Percentiles rank a stretch among this genome's conserved stretches.
phyloP scores from a whole-genome alignment of 2,113 vertebrate species.

The Symphodus melops region DNA sequence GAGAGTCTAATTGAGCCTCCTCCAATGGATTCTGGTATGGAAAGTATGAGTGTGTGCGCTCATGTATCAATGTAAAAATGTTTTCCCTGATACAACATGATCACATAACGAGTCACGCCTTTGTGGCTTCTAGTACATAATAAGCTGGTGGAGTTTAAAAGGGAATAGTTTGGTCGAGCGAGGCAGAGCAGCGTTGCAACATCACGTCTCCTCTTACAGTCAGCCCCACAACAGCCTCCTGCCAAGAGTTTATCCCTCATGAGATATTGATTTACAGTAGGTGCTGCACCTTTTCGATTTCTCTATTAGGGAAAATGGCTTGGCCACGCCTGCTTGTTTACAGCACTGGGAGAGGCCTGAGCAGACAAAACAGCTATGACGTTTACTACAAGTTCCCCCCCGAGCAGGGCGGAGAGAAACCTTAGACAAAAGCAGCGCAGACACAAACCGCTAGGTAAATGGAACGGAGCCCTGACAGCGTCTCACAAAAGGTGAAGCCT shows the following conservation, averaged over 20 bases:
- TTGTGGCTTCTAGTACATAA: conserved; percentile 29
- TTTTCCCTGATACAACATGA: conserved; percentile 45
- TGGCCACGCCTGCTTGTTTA: conserved; percentile 72
- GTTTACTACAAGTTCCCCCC: conserved; percentile 42
- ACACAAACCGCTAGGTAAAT: background rate
- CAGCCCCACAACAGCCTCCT: conserved; percentile 50
- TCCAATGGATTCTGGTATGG: conserved; percentile 45
- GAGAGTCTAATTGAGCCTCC: conserved; percentile 92
- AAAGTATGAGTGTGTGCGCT: conserved; percentile 31
- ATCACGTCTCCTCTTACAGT: conserved; percentile 36
- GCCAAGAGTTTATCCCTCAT: conserved; percentile 58
- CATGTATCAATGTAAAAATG: conserved; percentile 39
- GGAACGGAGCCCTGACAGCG: background rate
- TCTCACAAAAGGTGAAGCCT: conserved; percentile 5
- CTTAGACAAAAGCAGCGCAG: conserved; percentile 10
- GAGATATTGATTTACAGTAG: conserved; percentile 77
- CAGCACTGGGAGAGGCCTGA: conserved; percentile 49
- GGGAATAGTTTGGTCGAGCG: background rate
- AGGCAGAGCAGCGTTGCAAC: conserved; percentile 1
- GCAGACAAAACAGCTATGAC: conserved; percentile 53
- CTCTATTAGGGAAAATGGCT: conserved; percentile 77
- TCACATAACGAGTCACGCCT: conserved; percentile 28
- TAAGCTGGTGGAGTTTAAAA: conserved; percentile 17
- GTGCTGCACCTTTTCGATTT: conserved; percentile 79
- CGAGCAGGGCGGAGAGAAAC: conserved; percentile 23